A percentile compares a stretch with the other conserved stretches of the same genome.
Conservation (phyloP, 2,888 invertebrate species). For the Coelopa pilipes region DNA sequence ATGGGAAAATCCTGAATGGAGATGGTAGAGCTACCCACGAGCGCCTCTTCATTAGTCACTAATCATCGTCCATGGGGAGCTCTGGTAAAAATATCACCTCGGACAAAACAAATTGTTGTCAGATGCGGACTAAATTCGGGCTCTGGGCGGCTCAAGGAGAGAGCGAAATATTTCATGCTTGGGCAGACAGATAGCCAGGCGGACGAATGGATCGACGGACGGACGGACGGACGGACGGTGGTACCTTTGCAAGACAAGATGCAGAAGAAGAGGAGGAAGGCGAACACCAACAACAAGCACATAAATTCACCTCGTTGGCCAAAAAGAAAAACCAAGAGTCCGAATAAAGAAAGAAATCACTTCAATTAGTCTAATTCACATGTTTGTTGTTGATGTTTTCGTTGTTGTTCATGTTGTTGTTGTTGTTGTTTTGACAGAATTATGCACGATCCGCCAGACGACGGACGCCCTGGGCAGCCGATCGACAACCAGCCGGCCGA, state of each 20-base stretch:
- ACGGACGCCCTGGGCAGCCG: background rate
- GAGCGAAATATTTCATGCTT: constrained; percentile 19
- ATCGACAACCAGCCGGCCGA: background rate
- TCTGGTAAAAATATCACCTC: too few species aligned
- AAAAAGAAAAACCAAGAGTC: constrained; percentile 21
- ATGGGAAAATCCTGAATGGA: too few species aligned
- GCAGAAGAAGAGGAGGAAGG: background rate
- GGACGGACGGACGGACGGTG: background rate
- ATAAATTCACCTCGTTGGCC: constrained; percentile 29
- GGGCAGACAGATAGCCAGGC: background rate
- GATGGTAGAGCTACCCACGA: too few species aligned
- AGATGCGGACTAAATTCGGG: constrained; percentile 20
- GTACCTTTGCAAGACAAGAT: background rate
- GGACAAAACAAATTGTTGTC: constrained; percentile 29
- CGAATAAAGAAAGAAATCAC: background rate
- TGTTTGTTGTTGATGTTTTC: constrained; percentile 15
- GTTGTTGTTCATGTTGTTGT: background rate
- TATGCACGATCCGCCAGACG: background rate
- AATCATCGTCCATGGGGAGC: too few species aligned
- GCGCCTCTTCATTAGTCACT: too few species aligned
- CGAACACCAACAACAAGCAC: background rate
- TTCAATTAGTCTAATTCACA: constrained; percentile 34
- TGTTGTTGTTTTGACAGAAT: constrained; percentile 14
- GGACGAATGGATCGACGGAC: background rate
- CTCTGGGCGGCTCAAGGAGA: constrained; percentile 4